phyloP scores from a whole-genome alignment of 2,113 vertebrate genomes.

The Otolemur garnettii region DNA sequence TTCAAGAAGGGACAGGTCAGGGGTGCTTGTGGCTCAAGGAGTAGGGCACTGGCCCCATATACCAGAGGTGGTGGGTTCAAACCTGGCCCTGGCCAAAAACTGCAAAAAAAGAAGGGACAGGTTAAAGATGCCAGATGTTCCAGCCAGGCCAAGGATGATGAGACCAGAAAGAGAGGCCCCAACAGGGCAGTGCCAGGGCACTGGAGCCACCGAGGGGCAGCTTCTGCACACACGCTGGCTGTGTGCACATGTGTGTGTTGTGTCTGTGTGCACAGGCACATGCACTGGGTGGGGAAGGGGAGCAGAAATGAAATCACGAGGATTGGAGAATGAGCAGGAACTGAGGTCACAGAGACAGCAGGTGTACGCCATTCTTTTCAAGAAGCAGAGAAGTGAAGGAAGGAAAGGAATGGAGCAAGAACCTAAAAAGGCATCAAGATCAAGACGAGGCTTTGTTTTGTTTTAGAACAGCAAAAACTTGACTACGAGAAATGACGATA shows the following conservation, averaged over 20 bases:
- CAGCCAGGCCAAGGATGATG: background rate
- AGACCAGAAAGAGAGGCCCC: background rate
- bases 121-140: background rate
- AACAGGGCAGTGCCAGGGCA: too few species aligned
- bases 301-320: background rate
- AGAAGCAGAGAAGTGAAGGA: background rate
- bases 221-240: background rate
- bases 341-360: background rate
- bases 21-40: background rate
- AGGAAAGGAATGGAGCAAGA: background rate
- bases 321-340: background rate
- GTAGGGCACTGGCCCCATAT: too few species aligned
- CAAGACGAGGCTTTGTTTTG: background rate
- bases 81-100: too few species aligned
- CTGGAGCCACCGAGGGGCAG: rapidly evolving
- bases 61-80: too few species aligned
- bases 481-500: background rate
- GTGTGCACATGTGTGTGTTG: rapidly evolving
- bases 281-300: too few species aligned
- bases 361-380: background rate
- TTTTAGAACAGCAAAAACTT: background rate
- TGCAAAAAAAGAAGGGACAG: too few species aligned
- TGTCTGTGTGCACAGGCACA: background rate
- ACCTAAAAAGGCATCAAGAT: background rate
- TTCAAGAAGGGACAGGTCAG: background rate